These are phyloP conservation scores for Anseranas semipalmata DNA, from an alignment of 2,113 vertebrate species.

Conservation along the genomic window DNA sequence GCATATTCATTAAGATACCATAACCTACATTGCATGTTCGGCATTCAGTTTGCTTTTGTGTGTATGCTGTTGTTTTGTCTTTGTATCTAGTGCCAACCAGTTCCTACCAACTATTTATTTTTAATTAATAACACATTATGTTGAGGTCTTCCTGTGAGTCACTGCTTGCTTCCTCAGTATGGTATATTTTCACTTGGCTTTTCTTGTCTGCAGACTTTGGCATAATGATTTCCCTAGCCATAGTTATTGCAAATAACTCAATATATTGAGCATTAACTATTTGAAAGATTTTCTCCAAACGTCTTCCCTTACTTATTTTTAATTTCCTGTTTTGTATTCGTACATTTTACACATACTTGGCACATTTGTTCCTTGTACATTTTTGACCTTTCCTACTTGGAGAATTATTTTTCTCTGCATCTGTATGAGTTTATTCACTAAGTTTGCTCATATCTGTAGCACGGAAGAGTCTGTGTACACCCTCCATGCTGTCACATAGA, in stretches of 20 bases:
- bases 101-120: background rate
- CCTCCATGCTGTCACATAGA: background rate
- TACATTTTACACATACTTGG: background rate
- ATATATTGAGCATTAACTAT: background rate
- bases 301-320: background rate
- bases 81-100: background rate
- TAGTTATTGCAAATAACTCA: background rate
- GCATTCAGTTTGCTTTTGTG: background rate
- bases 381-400: background rate
- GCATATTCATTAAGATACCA: background rate
- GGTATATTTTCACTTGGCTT: background rate
- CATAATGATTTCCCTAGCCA: background rate
- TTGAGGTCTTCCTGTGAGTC: background rate
- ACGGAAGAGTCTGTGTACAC: fast-evolving
- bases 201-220: background rate
- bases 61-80: background rate
- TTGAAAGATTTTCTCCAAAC: background rate
- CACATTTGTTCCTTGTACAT: background rate
- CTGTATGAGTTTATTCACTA: background rate
- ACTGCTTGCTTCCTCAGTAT: background rate
- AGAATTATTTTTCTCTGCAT: background rate
- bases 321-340: background rate
- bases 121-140: background rate
- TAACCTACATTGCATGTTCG: background rate
- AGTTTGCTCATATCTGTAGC: background rate